phyloP scores from a whole-genome alignment of 2,113 vertebrate species.

The Dicentrarchus labrax region DNA sequence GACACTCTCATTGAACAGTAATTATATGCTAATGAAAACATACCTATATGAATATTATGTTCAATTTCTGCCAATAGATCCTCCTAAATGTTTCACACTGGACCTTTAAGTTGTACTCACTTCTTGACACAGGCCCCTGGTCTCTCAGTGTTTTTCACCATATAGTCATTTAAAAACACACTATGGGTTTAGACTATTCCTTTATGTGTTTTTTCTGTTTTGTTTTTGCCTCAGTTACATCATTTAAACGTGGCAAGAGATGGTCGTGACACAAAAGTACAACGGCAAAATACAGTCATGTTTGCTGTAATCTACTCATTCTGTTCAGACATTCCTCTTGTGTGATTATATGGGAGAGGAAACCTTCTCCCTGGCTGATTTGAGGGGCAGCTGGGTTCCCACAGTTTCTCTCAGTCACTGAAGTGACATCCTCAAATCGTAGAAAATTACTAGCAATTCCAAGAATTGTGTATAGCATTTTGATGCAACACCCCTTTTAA shows the following conservation, averaged over 20 bases:
- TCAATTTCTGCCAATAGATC: too few relatives aligned
- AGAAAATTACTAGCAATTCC: neutral
- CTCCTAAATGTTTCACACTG: too few relatives aligned
- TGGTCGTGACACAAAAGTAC: neutral
- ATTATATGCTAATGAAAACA: too few relatives aligned
- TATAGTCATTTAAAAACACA: too few relatives aligned
- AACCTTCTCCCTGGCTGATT: conserved; percentile 76
- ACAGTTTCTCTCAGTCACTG: conserved; percentile 48
- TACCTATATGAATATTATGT: too few relatives aligned
- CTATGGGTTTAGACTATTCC: too few relatives aligned
- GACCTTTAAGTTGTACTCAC: too few relatives aligned
- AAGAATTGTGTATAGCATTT: neutral
- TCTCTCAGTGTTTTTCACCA: too few relatives aligned
- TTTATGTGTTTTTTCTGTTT: neutral
- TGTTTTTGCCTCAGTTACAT: neutral
- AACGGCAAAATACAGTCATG: conserved; percentile 20
- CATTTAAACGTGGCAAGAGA: neutral
- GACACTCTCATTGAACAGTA: too few relatives aligned
- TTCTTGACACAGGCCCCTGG: too few relatives aligned
- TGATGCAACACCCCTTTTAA: conserved; percentile 11
- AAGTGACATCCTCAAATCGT: conserved; percentile 6
- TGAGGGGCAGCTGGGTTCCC: conserved; percentile 71
- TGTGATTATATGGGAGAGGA: conserved; percentile 76
- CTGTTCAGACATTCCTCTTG: conserved; percentile 81
- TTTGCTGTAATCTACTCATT: conserved; percentile 67